Percentiles rank a stretch among this genome's conserved stretches.
Conservation (phyloP, 2,888 invertebrate species). For the Caenorhabditis auriculariae region DNA sequence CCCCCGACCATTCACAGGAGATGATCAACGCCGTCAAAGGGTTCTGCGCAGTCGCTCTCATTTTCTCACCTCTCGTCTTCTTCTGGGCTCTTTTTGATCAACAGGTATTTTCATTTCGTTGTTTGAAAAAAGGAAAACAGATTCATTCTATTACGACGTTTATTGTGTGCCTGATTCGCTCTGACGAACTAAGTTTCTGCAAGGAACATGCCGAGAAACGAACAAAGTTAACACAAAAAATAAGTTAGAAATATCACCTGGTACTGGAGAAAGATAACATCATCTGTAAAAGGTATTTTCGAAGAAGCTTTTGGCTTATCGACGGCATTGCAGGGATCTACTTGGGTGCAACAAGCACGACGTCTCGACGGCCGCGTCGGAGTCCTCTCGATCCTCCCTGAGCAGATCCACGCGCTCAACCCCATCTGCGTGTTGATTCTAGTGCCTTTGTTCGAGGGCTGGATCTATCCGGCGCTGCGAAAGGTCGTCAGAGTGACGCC, state of each 20-base stretch:
- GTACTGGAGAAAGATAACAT: too few relatives aligned
- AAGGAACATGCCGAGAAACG: too few relatives aligned
- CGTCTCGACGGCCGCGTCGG: conserved; percentile 65
- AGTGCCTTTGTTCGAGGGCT: conserved; percentile 67
- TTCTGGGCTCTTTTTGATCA: conserved; percentile 69
- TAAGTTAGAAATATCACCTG: too few relatives aligned
- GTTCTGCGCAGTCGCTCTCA: conserved; percentile 59
- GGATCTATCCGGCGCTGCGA: conserved; percentile 65
- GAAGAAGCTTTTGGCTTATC: too few relatives aligned
- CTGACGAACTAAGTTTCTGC: too few relatives aligned
- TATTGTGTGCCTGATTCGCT: too few relatives aligned
- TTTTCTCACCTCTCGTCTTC: conserved; percentile 67
- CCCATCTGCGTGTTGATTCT: conserved; percentile 66
- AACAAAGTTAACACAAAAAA: too few relatives aligned
- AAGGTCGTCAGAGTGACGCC: conserved; percentile 72
- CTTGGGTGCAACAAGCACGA: conserved; percentile 65
- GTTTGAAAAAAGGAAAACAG: neutral
- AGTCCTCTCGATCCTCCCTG: conserved; percentile 70
- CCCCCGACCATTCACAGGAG: conserved; percentile 73
- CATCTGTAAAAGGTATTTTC: too few relatives aligned
- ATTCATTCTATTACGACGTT: too few relatives aligned
- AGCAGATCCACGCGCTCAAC: conserved; percentile 84
- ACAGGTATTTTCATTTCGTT: conserved; percentile 50
- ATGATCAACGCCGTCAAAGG: conserved; percentile 34
- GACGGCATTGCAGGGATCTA: conserved; percentile 53